Percentiles rank a stretch among this genome's conserved stretches.
These are phyloP conservation scores for Trichogramma evanescens DNA, from an alignment of 2,888 invertebrate genomes.

Conservation along the genomic window DNA sequence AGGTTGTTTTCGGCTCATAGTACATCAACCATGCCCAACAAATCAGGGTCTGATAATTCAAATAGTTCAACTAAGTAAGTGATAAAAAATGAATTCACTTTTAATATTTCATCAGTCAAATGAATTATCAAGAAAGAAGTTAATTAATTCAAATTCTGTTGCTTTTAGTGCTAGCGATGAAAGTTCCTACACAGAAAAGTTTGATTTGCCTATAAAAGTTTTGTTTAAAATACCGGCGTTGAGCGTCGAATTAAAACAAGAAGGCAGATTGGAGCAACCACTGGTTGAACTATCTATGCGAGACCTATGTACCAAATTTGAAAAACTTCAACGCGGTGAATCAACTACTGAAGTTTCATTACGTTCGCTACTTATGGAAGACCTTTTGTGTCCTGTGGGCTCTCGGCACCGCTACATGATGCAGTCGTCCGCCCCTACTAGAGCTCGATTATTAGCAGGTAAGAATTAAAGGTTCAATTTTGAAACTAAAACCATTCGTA, in stretches of 20 bases:
- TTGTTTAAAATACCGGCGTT: slow-evolving; percentile 68
- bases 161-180: slow-evolving; percentile 25
- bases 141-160: slow-evolving; percentile 22
- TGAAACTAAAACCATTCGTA: not conserved
- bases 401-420: slow-evolving; percentile 81
- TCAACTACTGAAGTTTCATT: slow-evolving; percentile 73
- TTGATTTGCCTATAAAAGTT: slow-evolving; percentile 49
- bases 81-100: not conserved
- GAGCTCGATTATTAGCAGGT: slow-evolving; percentile 35
- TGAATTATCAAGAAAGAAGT: not conserved
- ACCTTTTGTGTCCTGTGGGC: slow-evolving; percentile 70
- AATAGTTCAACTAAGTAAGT: not conserved
- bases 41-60: not conserved
- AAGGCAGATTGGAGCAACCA: slow-evolving; percentile 61
- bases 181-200: slow-evolving; percentile 33
- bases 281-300: slow-evolving; percentile 80
- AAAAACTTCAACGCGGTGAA: slow-evolving; percentile 60
- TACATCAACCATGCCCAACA: slow-evolving; percentile 34
- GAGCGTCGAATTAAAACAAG: slow-evolving; percentile 69
- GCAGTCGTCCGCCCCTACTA: slow-evolving; percentile 55
- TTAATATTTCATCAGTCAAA: not conserved
- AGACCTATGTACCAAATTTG: slow-evolving; percentile 72
- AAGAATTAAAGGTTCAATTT: slow-evolving; percentile 8
- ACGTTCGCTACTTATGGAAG: slow-evolving; percentile 84
- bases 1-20: slow-evolving; percentile 41